Conservation (phyloP, 2,888 invertebrate species). For the Meteorus colon region DNA sequence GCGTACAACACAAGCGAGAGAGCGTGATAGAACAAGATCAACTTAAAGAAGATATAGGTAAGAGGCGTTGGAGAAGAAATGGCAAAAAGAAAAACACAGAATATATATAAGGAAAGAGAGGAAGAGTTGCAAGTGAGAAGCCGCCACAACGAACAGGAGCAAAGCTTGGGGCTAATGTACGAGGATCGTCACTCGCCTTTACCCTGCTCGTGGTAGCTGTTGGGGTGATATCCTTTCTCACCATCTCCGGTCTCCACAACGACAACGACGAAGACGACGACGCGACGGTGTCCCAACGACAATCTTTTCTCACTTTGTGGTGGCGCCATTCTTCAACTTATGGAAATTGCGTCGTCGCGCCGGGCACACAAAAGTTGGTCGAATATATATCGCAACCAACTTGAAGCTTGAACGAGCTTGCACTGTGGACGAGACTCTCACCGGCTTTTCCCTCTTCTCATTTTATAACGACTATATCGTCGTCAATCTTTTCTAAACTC, state of each 20-base stretch:
- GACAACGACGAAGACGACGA: constrained; percentile 31
- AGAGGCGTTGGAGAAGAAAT: neutral
- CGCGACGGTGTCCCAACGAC: constrained; percentile 38
- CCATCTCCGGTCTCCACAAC: constrained; percentile 31
- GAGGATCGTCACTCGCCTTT: constrained; percentile 7
- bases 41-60: constrained; percentile 38
- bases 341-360: constrained; percentile 64
- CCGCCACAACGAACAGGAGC: constrained; percentile 4
- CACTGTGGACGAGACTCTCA: constrained; percentile 37
- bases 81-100: neutral
- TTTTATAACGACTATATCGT: constrained; percentile 6
- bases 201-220: constrained; percentile 3
- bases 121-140: neutral
- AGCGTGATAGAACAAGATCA: constrained; percentile 27
- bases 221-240: constrained; percentile 31
- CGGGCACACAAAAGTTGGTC: constrained; percentile 39
- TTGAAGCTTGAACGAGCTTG: constrained; percentile 21
- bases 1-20: neutral
- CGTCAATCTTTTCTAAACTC: constrained; percentile 20
- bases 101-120: neutral
- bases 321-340: constrained; percentile 68
- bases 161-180: constrained; percentile 38
- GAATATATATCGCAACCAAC: constrained; percentile 34
- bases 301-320: constrained; percentile 66
- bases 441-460: constrained; percentile 34